A percentile compares a stretch with the other conserved stretches of the same genome.
These are phyloP conservation scores for Epirrita christyi DNA, from an alignment of 2,888 invertebrate species.

Conservation along the genomic window DNA sequence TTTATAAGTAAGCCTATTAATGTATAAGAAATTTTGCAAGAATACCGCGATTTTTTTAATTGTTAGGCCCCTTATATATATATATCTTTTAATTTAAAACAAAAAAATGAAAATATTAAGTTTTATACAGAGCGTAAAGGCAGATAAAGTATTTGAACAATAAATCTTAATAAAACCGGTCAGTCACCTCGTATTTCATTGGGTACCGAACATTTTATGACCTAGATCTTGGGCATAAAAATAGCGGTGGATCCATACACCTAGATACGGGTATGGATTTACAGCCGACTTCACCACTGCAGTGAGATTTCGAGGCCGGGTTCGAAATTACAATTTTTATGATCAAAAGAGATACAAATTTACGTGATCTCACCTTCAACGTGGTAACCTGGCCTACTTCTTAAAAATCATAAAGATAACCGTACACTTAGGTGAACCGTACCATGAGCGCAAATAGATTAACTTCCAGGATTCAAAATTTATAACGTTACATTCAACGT, in stretches of 20 bases:
- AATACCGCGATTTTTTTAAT: too few relatives aligned
- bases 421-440: too few relatives aligned
- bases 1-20: too few relatives aligned
- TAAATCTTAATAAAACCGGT: not conserved
- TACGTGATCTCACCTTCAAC: constrained; percentile 27
- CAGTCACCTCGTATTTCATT: not conserved
- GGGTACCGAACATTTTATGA: constrained; percentile 44
- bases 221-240: constrained; percentile 56
- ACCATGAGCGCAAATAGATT: too few relatives aligned
- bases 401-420: not conserved
- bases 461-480: too few relatives aligned
- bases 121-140: too few relatives aligned
- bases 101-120: too few relatives aligned
- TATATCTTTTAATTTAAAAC: too few relatives aligned
- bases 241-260: constrained; percentile 36
- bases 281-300: constrained; percentile 48
- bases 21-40: too few relatives aligned
- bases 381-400: constrained; percentile 3
- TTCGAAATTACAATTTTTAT: constrained; percentile 46
- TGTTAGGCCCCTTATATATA: too few relatives aligned
- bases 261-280: constrained; percentile 47
- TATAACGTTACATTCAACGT: too few relatives aligned
- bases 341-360: constrained; percentile 31
- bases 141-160: not conserved
- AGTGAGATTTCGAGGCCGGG: constrained; percentile 50